Evolutionary conservation across 2,888 invertebrate genomes (phyloP), one percentile per base, ranked within the genome.

Genomic region (Cryptocheilus praepositus): DNA sequence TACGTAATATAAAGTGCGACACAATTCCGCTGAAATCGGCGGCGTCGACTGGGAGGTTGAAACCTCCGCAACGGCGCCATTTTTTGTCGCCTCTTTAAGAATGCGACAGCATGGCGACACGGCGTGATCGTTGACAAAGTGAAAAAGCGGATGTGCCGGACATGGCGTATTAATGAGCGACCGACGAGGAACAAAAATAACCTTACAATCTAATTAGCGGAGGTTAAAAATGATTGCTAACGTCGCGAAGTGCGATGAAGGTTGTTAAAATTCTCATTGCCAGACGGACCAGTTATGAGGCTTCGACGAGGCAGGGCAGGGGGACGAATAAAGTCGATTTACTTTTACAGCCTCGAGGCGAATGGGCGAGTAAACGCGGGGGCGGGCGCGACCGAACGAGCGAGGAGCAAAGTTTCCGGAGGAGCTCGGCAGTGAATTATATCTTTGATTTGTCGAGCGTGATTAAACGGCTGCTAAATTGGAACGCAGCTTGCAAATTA

Each of bases 401-500:
- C 64, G 58, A 56, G 64, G 53, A 54, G 67, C 61, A 57, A 64
- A 57, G 68, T 74, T 76, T 78, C 72, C 63, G 72, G 70, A 71
- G 67, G 67, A 68, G 65, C 66, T 11, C 67, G 63, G 73, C 70
- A 64, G 64, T 71, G 73, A 77, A 79, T 77, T 73, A 77, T 68
- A 76, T 67, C 76, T 77, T 74, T 79, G 79, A 79, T 79, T 77
- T 65, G 69, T 71, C 68, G 70, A 70, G 73, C 76, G 74, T 79
- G 74, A 80, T 77, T 76, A 80, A 81, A 80, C 60, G 76, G 51
- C 66, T 36, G 67, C 63, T 58, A 69, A 78, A 75, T 77, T 71
- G 71, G 68, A 68, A 65, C 59, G 66, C 56, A 66, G 76, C 68
- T 62, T 57, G 64, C 68, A 67, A 71, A 77, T 76, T 71, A 71